Conservation (phyloP, 2,113 vertebrate genomes). For the Narcine bancroftii region DNA sequence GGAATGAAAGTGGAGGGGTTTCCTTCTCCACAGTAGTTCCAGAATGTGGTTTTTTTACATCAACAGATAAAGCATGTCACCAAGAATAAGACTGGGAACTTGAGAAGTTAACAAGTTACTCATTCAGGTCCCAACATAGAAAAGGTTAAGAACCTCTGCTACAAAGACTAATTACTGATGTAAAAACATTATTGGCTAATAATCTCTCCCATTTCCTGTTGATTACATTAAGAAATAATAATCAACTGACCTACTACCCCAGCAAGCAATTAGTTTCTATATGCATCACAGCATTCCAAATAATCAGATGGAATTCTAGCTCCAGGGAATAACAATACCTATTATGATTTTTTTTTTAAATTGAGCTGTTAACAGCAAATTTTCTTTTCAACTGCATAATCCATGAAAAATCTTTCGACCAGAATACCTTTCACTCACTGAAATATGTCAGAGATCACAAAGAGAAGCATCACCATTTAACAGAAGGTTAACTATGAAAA, state of each 20-base stretch:
- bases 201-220: background rate
- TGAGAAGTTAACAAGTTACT: no score
- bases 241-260: background rate
- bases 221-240: background rate
- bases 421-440: background rate
- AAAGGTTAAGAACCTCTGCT: no score
- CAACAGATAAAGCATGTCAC: no score
- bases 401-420: background rate
- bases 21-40: no score
- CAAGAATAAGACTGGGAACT: no score
- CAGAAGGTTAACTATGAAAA: background rate
- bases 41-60: no score
- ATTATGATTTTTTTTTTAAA: background rate
- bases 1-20: no score
- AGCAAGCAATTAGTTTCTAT: background rate
- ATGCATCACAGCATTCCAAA: background rate
- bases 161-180: background rate
- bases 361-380: background rate
- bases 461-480: background rate
- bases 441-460: background rate
- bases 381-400: background rate
- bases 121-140: no score
- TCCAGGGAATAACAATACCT: background rate
- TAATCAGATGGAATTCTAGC: constrained; percentile 4
- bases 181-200: background rate